phyloP scores from a whole-genome alignment of 2,113 vertebrate species.

The Fregetta grallaria region DNA sequence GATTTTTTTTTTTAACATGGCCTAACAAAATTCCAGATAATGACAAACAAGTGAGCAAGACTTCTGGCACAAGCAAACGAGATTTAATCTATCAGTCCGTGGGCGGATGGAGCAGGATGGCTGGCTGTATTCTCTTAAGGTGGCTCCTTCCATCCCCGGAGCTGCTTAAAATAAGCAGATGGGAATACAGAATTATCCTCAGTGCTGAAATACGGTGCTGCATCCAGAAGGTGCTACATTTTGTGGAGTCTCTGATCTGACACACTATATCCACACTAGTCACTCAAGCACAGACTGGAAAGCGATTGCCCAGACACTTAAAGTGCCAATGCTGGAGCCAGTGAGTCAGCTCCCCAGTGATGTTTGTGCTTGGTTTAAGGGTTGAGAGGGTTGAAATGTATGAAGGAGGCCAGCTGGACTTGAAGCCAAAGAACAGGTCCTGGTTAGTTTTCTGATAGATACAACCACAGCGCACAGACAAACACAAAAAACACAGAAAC shows the following conservation, averaged over 20 bases:
- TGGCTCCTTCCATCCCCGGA: conserved; percentile 40
- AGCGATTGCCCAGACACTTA: not conserved
- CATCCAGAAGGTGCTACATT: conserved; percentile 29
- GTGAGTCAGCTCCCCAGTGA: not conserved
- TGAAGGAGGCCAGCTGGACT: not conserved
- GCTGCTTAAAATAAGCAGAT: conserved; percentile 57
- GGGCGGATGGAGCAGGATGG: conserved; percentile 14
- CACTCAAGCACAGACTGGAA: not conserved
- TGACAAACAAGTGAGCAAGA: conserved; percentile 68
- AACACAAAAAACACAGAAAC: not conserved
- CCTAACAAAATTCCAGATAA: conserved; percentile 46
- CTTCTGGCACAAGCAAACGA: conserved; percentile 29
- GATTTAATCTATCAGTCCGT: conserved; percentile 50
- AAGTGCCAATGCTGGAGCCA: not conserved
- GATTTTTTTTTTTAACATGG: not conserved
- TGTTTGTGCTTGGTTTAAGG: not conserved
- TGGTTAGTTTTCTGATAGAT: not conserved
- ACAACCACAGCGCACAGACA: not conserved
- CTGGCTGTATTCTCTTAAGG: conserved; percentile 52
- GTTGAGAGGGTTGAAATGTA: not conserved
- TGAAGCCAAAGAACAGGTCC: not conserved
- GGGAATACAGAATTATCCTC: conserved; percentile 40
- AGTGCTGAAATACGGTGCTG: not conserved
- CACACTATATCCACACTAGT: not conserved
- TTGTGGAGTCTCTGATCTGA: not conserved